phyloP scores from a whole-genome alignment of 1,140 invertebrate genomes.

The Cyrtorhinus lividipennis region DNA sequence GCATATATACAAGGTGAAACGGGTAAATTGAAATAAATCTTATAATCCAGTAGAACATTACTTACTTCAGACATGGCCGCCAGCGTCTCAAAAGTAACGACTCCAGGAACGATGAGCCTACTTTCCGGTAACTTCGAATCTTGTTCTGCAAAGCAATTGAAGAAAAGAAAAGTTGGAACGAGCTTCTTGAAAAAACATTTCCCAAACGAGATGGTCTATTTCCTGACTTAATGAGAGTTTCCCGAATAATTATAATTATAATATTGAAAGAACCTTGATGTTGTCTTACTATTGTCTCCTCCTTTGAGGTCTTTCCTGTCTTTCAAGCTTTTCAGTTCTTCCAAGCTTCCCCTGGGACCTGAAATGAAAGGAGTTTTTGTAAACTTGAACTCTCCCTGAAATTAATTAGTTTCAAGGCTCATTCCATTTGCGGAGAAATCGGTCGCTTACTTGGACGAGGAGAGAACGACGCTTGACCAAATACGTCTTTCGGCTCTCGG shows the following conservation, averaged over 20 bases:
- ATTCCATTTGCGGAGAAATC: too few species aligned
- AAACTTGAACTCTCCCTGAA: too few species aligned
- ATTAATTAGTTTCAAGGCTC: too few species aligned
- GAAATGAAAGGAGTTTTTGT: not conserved
- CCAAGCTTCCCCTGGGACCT: conserved; percentile 37
- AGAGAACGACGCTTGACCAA: not conserved
- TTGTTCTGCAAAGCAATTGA: not conserved
- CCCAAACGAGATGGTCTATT: too few species aligned
- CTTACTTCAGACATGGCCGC: conserved; percentile 62
- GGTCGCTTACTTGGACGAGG: not conserved
- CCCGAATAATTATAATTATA: too few species aligned
- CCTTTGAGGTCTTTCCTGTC: conserved; percentile 58
- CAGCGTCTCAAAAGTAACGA: conserved; percentile 62
- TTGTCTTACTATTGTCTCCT: conserved; percentile 29
- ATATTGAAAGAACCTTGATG: not conserved
- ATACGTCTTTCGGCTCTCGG: conserved; percentile 25
- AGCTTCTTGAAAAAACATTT: too few species aligned
- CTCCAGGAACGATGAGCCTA: conserved; percentile 51
- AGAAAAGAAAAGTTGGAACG: too few species aligned
- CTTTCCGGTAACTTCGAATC: conserved; percentile 19
- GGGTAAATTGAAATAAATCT: too few species aligned
- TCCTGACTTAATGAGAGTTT: too few species aligned
- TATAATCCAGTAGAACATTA: too few species aligned
- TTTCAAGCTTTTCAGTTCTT: conserved; percentile 57
- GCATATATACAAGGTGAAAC: too few species aligned